These are phyloP conservation scores for Parambassis ranga DNA, from an alignment of 2,797 vertebrate species.

Conservation along the genomic window DNA sequence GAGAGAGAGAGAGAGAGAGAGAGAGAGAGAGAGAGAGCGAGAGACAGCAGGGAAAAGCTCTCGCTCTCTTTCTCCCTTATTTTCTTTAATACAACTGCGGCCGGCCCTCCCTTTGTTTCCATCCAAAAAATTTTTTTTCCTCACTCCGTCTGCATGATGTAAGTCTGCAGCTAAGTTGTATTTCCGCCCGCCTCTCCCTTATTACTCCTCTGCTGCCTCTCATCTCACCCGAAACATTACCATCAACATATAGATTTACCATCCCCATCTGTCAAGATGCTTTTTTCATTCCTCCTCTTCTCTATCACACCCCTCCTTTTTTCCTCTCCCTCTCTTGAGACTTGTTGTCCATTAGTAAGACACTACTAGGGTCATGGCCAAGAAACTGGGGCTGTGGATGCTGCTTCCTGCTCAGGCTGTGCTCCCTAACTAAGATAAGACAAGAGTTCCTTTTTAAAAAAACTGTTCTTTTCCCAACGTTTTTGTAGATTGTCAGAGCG, in stretches of 20 bases:
- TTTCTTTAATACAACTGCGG: slow-evolving; percentile 1
- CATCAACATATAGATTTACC: slow-evolving; percentile 36
- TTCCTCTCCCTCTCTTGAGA: slow-evolving; percentile 62
- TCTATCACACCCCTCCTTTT: slow-evolving; percentile 4
- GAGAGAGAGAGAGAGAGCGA: too few relatives aligned
- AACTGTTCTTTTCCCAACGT: too few relatives aligned
- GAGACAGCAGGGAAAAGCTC: slow-evolving; percentile 49
- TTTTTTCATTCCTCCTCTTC: slow-evolving; percentile 6
- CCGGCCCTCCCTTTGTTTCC: slow-evolving; percentile 3
- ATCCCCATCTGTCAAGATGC: slow-evolving; percentile 36
- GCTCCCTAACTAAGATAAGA: slow-evolving; percentile 8
- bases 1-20: too few relatives aligned
- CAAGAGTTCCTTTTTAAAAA: too few relatives aligned
- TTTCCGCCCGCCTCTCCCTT: neutral
- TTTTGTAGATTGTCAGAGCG: too few relatives aligned
- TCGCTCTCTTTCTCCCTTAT: slow-evolving; percentile 4
- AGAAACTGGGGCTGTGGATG: slow-evolving; percentile 32
- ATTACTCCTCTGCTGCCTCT: slow-evolving; percentile 18
- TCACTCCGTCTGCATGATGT: slow-evolving; percentile 27
- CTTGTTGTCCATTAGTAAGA: slow-evolving; percentile 76
- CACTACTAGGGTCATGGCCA: slow-evolving; percentile 41
- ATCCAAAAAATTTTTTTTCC: slow-evolving; percentile 5
- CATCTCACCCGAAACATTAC: slow-evolving; percentile 28
- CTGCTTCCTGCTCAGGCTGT: slow-evolving; percentile 55
- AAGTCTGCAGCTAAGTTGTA: slow-evolving; percentile 39